A percentile compares a stretch with the other conserved stretches of the same genome.
Conservation (phyloP, 1,140 invertebrate species). For the Hylyphantes graminicola region DNA sequence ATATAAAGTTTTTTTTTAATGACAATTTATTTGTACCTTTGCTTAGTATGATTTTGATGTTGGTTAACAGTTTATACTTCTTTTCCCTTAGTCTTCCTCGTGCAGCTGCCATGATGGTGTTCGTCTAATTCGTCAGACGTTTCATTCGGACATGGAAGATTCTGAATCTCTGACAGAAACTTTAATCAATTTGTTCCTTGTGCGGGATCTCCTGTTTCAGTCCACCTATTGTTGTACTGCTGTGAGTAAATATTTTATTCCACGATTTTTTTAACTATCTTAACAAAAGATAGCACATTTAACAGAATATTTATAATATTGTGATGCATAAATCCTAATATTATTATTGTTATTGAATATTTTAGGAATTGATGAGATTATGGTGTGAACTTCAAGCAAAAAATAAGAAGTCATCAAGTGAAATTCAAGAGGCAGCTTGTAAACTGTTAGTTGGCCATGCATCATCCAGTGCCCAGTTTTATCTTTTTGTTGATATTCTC, state of each 20-base stretch:
- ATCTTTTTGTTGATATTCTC: conserved; percentile 59
- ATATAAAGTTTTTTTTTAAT: too few species aligned
- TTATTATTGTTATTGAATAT: too few species aligned
- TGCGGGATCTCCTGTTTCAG: conserved; percentile 55
- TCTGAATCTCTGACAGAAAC: conserved; percentile 46
- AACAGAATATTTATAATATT: too few species aligned
- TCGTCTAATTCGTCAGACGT: conserved; percentile 25
- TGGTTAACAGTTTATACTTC: not conserved
- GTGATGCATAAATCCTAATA: too few species aligned
- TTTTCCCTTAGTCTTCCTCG: conserved; percentile 27
- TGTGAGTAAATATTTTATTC: conserved; percentile 32
- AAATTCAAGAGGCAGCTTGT: conserved; percentile 52
- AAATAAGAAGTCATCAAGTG: conserved; percentile 31
- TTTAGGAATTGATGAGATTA: conserved; percentile 56
- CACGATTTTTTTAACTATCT: not conserved
- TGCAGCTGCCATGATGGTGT: conserved; percentile 58
- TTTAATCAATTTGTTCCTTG: conserved; percentile 59
- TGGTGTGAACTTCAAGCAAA: conserved; percentile 60
- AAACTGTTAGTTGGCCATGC: conserved; percentile 55
- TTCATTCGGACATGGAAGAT: conserved; percentile 15
- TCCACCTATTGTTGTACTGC: conserved; percentile 56
- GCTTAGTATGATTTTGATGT: not conserved
- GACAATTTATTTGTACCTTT: not conserved
- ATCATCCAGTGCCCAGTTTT: conserved; percentile 60
- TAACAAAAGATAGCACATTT: too few species aligned